Percentiles rank a stretch among this genome's conserved stretches.
Evolutionary conservation across 2,113 vertebrate species (phyloP).

Genomic region (Condylura cristata): DNA sequence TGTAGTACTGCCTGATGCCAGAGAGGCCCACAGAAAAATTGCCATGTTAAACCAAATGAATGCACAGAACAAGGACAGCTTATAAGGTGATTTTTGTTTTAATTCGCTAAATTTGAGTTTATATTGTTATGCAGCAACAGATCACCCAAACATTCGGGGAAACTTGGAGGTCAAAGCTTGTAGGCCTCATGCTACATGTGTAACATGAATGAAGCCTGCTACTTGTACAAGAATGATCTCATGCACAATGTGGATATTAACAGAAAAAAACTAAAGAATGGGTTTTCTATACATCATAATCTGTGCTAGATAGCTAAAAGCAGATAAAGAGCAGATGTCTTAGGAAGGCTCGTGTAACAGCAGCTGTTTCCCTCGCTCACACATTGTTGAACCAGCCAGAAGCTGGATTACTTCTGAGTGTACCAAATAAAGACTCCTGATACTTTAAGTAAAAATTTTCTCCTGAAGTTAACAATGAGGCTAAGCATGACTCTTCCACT

Average conservation of each 20-base stretch:
- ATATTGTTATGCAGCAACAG: neutral
- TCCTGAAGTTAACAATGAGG: constrained; percentile 67
- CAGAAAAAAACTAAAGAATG: neutral
- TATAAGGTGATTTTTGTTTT: neutral
- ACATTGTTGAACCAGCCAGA: neutral
- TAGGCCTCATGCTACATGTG: neutral
- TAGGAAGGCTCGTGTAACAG: neutral
- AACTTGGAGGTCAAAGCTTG: constrained; percentile 58
- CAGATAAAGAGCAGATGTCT: neutral
- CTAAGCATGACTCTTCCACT: constrained; percentile 77
- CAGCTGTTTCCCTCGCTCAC: neutral
- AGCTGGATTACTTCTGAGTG: constrained; percentile 43
- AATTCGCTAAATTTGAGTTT: neutral
- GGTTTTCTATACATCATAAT: neutral
- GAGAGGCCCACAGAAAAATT: neutral
- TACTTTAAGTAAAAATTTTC: constrained; percentile 66
- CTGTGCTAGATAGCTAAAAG: neutral
- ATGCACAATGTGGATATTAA: constrained; percentile 6
- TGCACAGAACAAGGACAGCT: neutral
- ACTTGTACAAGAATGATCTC: constrained; percentile 49
- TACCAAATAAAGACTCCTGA: constrained; percentile 43
- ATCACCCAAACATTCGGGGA: constrained; percentile 63
- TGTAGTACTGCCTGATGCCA: neutral
- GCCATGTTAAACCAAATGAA: neutral
- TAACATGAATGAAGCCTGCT: constrained; percentile 47